These are phyloP conservation scores for Hypotaenidia philippensis DNA, from an alignment of 2,797 vertebrate genomes.

Conservation along the genomic window DNA sequence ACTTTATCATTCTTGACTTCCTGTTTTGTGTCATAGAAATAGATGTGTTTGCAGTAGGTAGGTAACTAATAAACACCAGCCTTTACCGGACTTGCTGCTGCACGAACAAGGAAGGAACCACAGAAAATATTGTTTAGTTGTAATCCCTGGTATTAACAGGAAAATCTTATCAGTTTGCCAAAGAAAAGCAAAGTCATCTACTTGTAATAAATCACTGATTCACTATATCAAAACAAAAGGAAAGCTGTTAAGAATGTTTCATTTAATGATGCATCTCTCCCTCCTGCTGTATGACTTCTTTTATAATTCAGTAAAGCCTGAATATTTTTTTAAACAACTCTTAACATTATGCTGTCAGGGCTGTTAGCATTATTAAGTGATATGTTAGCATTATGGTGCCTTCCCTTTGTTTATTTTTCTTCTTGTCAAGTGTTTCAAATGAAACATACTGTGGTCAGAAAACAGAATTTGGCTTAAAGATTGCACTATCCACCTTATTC, in stretches of 20 bases:
- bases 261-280: not conserved
- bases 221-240: not conserved
- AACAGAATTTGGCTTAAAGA: not conserved
- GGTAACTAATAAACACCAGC: not conserved
- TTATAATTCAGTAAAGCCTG: not conserved
- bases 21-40: not conserved
- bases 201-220: slow-evolving; percentile 4
- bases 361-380: not conserved
- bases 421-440: not conserved
- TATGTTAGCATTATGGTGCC: not conserved
- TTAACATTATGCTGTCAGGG: not conserved
- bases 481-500: not conserved
- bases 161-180: not conserved
- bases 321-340: not conserved
- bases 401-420: not conserved
- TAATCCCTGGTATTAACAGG: not conserved
- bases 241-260: not conserved
- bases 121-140: not conserved
- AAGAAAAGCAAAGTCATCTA: slow-evolving; percentile 6
- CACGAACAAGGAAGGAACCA: slow-evolving; percentile 24
- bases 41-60: not conserved
- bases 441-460: not conserved
- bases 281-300: not conserved
- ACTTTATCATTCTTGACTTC: not conserved
- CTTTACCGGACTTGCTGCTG: not conserved